Conservation (phyloP, 2,797 vertebrate genomes). For the Chaetodon trifasciatus region DNA sequence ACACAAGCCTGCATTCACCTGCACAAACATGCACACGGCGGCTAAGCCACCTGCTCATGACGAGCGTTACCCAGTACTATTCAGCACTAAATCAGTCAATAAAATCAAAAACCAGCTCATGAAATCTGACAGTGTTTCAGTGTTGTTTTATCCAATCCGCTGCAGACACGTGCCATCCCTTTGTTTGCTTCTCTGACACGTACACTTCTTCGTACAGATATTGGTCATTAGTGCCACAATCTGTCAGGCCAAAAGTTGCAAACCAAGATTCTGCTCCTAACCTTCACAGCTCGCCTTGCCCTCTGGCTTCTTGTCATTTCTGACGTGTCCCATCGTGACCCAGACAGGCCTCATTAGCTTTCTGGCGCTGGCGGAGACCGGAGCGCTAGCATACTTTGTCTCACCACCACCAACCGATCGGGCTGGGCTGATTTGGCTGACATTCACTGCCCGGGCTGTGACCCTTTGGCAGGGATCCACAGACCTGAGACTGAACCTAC, state of each 20-base stretch:
- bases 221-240: constrained; percentile 63
- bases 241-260: constrained; percentile 60
- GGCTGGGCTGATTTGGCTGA: constrained; percentile 65
- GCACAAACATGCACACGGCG: no score
- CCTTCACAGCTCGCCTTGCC: constrained; percentile 51
- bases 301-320: constrained; percentile 67
- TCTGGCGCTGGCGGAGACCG: constrained; percentile 39
- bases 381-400: constrained; percentile 49
- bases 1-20: no score
- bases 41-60: no score
- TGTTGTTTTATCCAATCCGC: constrained; percentile 8
- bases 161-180: constrained; percentile 4
- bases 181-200: constrained; percentile 54
- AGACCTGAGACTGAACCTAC: constrained; percentile 49
- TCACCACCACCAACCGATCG: constrained; percentile 29
- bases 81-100: neutral
- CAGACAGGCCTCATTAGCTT: constrained; percentile 76
- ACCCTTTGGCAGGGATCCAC: constrained; percentile 61
- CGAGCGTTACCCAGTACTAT: no score
- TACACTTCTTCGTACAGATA: constrained; percentile 38
- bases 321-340: constrained; percentile 62
- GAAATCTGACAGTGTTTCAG: neutral
- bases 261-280: constrained; percentile 47
- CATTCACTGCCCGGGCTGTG: constrained; percentile 57
- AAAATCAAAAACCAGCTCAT: neutral